These are phyloP conservation scores for Cephalotes varians DNA, from an alignment of 2,888 invertebrate genomes.

Conservation along the genomic window DNA sequence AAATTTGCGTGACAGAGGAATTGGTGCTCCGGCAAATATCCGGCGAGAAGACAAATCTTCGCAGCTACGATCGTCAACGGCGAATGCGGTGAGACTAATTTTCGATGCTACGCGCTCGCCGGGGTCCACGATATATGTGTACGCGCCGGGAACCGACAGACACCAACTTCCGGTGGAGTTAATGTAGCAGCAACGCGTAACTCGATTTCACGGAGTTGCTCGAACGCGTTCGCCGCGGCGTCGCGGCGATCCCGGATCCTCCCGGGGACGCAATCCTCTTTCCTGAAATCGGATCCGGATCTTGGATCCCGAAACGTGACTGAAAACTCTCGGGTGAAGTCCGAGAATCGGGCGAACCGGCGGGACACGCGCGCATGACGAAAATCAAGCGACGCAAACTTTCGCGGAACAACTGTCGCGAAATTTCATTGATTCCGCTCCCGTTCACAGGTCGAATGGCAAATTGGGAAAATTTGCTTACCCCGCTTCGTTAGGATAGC, in stretches of 20 bases:
- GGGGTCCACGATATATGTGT: conserved; percentile 27
- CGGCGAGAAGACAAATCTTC: conserved; percentile 27
- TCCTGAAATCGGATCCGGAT: conserved; percentile 71
- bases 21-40: neutral
- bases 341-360: conserved; percentile 15
- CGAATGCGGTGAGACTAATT: conserved; percentile 42
- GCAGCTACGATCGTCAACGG: conserved; percentile 27
- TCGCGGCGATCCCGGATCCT: conserved; percentile 60
- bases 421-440: conserved; percentile 48
- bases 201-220: conserved; percentile 73
- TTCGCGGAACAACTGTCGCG: conserved; percentile 39
- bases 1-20: neutral
- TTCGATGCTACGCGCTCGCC: conserved; percentile 23
- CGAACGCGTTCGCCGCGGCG: conserved; percentile 67
- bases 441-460: conserved; percentile 35
- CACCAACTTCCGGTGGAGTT: conserved; percentile 73
- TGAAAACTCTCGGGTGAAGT: conserved; percentile 53
- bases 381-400: conserved; percentile 53
- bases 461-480: conserved; percentile 59
- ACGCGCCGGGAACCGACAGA: conserved; percentile 49
- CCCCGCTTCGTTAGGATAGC: conserved; percentile 48
- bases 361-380: conserved; percentile 18
- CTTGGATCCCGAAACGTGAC: conserved; percentile 69
- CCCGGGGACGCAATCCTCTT: conserved; percentile 47
- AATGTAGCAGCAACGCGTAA: conserved; percentile 73